Evolutionary conservation across 2,888 invertebrate species (phyloP).

Genomic region (Merodon equestris): DNA sequence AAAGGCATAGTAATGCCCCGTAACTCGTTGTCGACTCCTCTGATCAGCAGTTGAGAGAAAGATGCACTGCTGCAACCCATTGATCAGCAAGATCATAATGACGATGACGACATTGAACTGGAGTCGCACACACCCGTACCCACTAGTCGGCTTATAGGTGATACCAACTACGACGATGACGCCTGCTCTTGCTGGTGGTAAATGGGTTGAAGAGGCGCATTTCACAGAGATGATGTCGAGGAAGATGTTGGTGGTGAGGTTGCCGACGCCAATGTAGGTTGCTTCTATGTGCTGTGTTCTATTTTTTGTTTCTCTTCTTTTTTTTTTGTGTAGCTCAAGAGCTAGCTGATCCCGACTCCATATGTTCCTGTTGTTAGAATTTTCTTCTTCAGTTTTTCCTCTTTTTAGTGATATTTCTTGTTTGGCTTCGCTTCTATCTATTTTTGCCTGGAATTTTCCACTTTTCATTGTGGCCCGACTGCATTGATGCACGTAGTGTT

Average conservation of each 20-base stretch:
- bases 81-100: constrained; percentile 40
- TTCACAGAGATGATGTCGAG: constrained; percentile 2
- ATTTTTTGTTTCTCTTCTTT: constrained; percentile 52
- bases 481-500: constrained; percentile 51
- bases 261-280: constrained; percentile 44
- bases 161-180: not conserved
- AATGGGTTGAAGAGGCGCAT: constrained; percentile 40
- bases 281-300: constrained; percentile 56
- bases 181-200: constrained; percentile 25
- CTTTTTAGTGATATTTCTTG: constrained; percentile 7
- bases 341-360: constrained; percentile 23
- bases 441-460: constrained; percentile 65
- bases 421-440: constrained; percentile 29
- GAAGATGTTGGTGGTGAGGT: too few species aligned
- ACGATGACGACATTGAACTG: constrained; percentile 60
- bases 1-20: constrained; percentile 6
- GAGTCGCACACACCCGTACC: constrained; percentile 2
- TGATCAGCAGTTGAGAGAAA: not conserved
- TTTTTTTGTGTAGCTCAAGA: too few species aligned
- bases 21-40: constrained; percentile 17
- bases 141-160: not conserved
- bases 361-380: constrained; percentile 45
- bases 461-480: constrained; percentile 46
- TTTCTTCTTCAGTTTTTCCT: not conserved
- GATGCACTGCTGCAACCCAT: constrained; percentile 39